These are phyloP conservation scores for Pseudomyrmex concolor DNA, from an alignment of 1,140 invertebrate genomes.

Conservation along the genomic window DNA sequence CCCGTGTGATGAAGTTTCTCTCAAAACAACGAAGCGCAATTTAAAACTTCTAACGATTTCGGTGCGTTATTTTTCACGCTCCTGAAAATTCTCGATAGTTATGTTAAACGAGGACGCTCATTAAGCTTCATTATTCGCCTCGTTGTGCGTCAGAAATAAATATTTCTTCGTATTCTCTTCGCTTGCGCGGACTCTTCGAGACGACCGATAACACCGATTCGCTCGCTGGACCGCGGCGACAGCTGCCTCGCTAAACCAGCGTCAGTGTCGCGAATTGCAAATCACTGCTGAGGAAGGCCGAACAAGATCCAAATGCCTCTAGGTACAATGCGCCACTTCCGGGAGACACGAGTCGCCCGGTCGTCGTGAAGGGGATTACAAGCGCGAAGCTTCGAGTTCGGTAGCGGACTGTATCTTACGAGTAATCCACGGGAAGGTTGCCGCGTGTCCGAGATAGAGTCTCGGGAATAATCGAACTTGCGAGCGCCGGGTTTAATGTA, in stretches of 20 bases:
- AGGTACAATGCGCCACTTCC: conserved; percentile 64
- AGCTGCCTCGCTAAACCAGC: conserved; percentile 59
- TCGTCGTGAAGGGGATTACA: conserved; percentile 64
- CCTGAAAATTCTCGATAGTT: background rate
- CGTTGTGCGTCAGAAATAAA: conserved; percentile 4
- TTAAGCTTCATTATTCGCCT: background rate
- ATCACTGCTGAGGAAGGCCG: conserved; percentile 67
- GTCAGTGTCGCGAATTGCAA: conserved; percentile 72
- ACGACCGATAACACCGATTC: conserved; percentile 34
- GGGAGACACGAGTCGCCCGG: conserved; percentile 56
- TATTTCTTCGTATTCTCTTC: background rate
- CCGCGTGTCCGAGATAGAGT: conserved; percentile 35
- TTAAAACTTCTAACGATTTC: conserved; percentile 23
- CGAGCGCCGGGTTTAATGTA: conserved; percentile 60
- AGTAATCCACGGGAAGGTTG: conserved; percentile 62
- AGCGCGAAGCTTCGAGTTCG: conserved; percentile 48
- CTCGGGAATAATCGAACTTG: conserved; percentile 48
- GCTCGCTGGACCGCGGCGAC: conserved; percentile 40
- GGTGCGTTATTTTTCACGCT: background rate
- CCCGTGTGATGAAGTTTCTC: conserved; percentile 40
- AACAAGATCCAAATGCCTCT: conserved; percentile 66
- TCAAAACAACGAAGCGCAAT: conserved; percentile 31
- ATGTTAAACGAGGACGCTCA: background rate
- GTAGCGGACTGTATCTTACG: conserved; percentile 43
- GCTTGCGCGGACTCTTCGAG: conserved; percentile 3